A percentile compares a stretch with the other conserved stretches of the same genome.
phyloP scores from a whole-genome alignment of 2,797 vertebrate genomes.

The Lagocephalus sceleratus region DNA sequence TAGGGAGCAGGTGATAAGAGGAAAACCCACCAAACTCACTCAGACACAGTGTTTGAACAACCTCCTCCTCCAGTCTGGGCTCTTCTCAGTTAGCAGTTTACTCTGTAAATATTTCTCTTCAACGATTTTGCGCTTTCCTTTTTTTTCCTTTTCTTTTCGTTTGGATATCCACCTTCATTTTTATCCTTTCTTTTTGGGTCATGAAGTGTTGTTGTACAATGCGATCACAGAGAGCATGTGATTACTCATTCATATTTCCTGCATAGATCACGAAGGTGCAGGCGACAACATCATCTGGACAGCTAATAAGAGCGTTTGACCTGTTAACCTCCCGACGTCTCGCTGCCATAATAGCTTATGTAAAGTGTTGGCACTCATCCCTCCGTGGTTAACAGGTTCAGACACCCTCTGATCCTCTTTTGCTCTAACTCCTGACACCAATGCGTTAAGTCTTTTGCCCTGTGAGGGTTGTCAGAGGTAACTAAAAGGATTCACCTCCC shows the following conservation, averaged over 20 bases:
- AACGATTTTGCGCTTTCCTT: neutral
- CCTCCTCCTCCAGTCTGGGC: constrained; percentile 21
- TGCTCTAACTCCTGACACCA: constrained; percentile 54
- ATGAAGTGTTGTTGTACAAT: no score
- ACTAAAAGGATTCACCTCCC: constrained; percentile 50
- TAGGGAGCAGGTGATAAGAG: constrained; percentile 32
- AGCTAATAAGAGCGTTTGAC: constrained; percentile 14
- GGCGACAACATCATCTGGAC: neutral
- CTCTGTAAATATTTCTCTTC: neutral
- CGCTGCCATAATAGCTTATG: constrained; percentile 49
- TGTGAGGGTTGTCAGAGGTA: constrained; percentile 26
- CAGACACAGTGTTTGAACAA: constrained; percentile 42
- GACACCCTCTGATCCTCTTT: constrained; percentile 53
- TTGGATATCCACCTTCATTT: no score
- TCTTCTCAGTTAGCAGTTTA: neutral
- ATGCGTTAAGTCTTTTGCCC: constrained; percentile 16
- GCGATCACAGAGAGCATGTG: no score
- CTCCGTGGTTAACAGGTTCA: constrained; percentile 58
- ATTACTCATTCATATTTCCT: no score
- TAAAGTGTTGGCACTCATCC: constrained; percentile 44
- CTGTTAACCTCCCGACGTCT: constrained; percentile 1
- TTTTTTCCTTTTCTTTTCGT: neutral
- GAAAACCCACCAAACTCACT: constrained; percentile 36
- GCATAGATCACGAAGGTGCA: no score
- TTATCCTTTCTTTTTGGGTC: no score